Evolutionary conservation across 1,140 invertebrate genomes (phyloP), one percentile per base, ranked within the genome.

Genomic region (Lordiphosa collinella): DNA sequence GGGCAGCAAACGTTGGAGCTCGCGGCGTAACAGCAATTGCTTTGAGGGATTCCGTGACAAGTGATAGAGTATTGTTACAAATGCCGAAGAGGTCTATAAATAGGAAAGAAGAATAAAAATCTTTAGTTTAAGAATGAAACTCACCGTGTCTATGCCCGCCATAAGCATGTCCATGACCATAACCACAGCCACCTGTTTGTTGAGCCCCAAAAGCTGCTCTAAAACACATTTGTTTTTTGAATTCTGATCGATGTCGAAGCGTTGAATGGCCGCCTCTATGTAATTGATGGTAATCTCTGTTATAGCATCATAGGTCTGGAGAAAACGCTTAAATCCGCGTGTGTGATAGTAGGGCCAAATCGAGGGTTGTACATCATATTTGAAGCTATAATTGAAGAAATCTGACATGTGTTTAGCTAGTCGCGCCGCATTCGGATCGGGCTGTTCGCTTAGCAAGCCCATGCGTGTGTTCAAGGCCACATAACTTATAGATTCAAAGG

Each of bases 131-230:
- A 0, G 10, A 3, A 7, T 5, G 0, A 0, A 9, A 1, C 11
- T 1, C n/a, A 94, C 93, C 64, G 94, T 95, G 89, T 96, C 94
- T 22, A 95, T 91, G 41, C 94, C 94, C 11, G 93, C 94, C 50
- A 94, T 90, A 14, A 96, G 56, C 91, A 94, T 93, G 79, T 96
- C 94, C 55, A 92, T 90, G 3, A 93, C 92, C 91, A 95, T 94
- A 2, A 92, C 90, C 11, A 90, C 70, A 1, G 93, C 92, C 9
- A 91, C 89, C 68, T 91, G 89, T 56, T 92, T 90, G 68, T 94
- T 91, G 2, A 92, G 90, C 53, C 89, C 90, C 9, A 92, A 69
- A 35, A 93, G 74, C 78, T 92, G 92, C 63, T 93, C 90, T 25
- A 94, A 70, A 32, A 94, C 25, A 90, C 89, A 73, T 4, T 89